Evolutionary conservation across 2,888 invertebrate genomes (phyloP), one percentile per base, ranked within the genome.

Genomic region (Idaea biselata): DNA sequence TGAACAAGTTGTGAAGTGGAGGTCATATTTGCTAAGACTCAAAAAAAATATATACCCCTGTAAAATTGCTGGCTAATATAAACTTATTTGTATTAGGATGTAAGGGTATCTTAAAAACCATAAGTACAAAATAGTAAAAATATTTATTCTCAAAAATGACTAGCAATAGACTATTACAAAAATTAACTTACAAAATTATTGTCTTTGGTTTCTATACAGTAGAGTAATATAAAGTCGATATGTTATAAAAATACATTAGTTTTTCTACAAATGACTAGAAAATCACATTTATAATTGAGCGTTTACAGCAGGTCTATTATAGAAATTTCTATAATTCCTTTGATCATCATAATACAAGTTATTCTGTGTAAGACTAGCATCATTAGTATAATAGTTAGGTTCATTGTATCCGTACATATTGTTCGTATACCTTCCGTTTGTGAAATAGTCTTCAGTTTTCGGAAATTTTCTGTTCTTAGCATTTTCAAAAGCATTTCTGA

Each of bases 401-500:
- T 89, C 84, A 65, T 81, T 87, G 59, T 81, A 84, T 1, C 76
- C 78, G 58, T 83, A 87, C 53, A 75, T 72, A 68, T 79, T 68
- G 67, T 78, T 83, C n/a, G 80, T 71, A 68, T 77, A 82, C 70
- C 80, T 82, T 33, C 70, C 77, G 68, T 82, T 83, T 64, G 74
- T 80, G 2, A 68, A 18, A 63, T 76, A 81, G 54, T 83, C 78
- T 62, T 84, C 85, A 66, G 78, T 76, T 73, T 86, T 87, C 8
- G 79, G 70, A 64, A 76, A 72, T 68, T 79, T 86, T 64, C 82
- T 86, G 61, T 79, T 84, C 64, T 86, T 87, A 6, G 91, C 89
- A 55, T 70, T 84, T 65, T 94, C 94, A 73, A 94, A 94, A 16
- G 94, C 93, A 66, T 91, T 93, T 73, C 92, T 93, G 69, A 94